Conservation (phyloP, 2,797 vertebrate genomes). For the Anniella stebbinsi region DNA sequence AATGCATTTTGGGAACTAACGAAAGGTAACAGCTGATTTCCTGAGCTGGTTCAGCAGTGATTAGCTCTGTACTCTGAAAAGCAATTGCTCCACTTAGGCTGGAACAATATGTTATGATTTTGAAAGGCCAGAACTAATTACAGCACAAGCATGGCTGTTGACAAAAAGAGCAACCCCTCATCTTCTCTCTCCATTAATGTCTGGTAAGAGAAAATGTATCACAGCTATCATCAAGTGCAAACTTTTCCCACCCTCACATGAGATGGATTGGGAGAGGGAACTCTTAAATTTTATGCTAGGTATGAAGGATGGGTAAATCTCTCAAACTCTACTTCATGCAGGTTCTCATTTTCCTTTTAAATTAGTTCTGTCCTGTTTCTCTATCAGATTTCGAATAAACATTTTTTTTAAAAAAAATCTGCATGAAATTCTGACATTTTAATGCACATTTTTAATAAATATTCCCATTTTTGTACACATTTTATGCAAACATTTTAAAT, state of each 20-base stretch:
- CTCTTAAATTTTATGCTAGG: not conserved
- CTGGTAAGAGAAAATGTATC: not conserved
- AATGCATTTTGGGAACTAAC: not conserved
- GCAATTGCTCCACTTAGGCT: not conserved
- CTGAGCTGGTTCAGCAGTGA: not conserved
- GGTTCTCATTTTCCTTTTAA: too few relatives aligned
- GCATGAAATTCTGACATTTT: too few relatives aligned
- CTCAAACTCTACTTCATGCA: too few relatives aligned
- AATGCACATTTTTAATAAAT: too few relatives aligned
- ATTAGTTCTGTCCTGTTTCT: too few relatives aligned
- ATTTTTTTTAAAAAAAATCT: too few relatives aligned
- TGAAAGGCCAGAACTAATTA: not conserved
- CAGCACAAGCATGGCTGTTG: not conserved
- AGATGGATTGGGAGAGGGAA: not conserved
- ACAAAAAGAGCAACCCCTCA: not conserved
- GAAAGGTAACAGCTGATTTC: not conserved
- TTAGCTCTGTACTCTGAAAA: not conserved
- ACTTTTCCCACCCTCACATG: not conserved
- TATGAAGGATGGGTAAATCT: not conserved
- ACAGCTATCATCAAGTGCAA: not conserved
- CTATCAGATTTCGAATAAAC: too few relatives aligned
- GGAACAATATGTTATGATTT: not conserved
- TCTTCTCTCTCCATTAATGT: not conserved
- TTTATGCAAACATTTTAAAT: too few relatives aligned
- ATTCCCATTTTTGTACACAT: too few relatives aligned